These are phyloP conservation scores for Thecophora atra DNA, from an alignment of 2,888 invertebrate genomes.

Conservation along the genomic window DNA sequence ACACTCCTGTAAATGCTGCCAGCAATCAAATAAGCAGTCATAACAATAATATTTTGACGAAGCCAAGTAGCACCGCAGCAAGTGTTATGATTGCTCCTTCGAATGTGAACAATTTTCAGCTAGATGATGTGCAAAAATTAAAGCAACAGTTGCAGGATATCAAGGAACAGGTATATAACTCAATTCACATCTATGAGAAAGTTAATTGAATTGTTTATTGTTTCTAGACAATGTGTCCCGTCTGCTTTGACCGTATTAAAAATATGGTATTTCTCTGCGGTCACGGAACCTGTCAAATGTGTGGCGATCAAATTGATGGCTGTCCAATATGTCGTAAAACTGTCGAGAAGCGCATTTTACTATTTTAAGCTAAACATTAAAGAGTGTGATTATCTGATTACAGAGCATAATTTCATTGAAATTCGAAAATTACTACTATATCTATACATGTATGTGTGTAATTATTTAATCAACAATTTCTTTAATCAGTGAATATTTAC, in stretches of 20 bases:
- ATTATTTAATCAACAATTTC: background rate
- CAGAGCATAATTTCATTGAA: background rate
- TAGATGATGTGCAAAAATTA: slow-evolving; percentile 86
- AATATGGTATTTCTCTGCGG: slow-evolving; percentile 99
- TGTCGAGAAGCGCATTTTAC: slow-evolving; percentile 93
- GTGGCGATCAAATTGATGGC: slow-evolving; percentile 96
- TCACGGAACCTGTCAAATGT: slow-evolving; percentile 98
- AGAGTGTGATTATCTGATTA: too few relatives aligned
- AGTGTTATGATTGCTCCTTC: slow-evolving; percentile 60
- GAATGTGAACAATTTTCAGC: slow-evolving; percentile 74
- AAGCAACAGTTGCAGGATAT: slow-evolving; percentile 97
- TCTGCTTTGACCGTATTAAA: slow-evolving; percentile 95
- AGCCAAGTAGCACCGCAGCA: slow-evolving; percentile 43
- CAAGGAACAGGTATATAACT: slow-evolving; percentile 84
- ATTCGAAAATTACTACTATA: background rate
- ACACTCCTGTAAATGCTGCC: slow-evolving; percentile 53
- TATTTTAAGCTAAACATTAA: slow-evolving; percentile 71
- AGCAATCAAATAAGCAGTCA: slow-evolving; percentile 59
- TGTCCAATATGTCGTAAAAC: slow-evolving; percentile 98
- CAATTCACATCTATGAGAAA: background rate
- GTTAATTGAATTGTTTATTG: background rate
- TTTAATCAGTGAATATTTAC: background rate
- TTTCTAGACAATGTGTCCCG: slow-evolving; percentile 96
- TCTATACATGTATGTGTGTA: background rate
- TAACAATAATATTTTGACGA: slow-evolving; percentile 55